Base-by-base conservation (phyloP, 2,113 vertebrate genomes). In the Motacilla alba region DNA sequence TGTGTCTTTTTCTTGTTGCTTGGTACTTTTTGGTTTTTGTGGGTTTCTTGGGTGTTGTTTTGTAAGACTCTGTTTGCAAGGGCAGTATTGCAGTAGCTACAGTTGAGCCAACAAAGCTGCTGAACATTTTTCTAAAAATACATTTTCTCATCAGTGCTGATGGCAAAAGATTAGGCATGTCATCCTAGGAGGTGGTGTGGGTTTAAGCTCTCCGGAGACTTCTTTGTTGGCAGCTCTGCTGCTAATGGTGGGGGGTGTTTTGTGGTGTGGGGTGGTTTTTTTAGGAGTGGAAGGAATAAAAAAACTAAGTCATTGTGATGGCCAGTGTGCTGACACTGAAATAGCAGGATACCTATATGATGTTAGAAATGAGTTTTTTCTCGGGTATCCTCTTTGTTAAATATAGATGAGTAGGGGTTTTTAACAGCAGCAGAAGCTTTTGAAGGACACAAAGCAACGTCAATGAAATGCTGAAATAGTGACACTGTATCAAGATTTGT, bases 241-340 rank as follows among this genome's bases (percentile, higher is more conserved):
- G 43, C 21, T 66, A 17, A 9, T 0, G 0, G 6, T 55, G 35
- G 3, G 7, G 18, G 20, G 5, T 30, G 20, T 49, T 63, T 37
- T 41, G n/a, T 41, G 50, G 24, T 56, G 37, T 30, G 37, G n/a
- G 17, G 6, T 35, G 7, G 0, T 13, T 35, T 67, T 37, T n/a
- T 53, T 26, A 43, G 27, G 26, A 72, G 23, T 30, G 22, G 30
- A 76, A 79, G 39, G 24, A 31, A 18, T 58, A 50, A 63, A 69
- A 58, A 39, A 6, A 31, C 35, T 77, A 13, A 56, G 31, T 75
- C 20, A 63, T 39, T 46, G 16, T 66, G 18, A 17, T 17, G 62
- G 66, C 19, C 23, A 7, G 22, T 72, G 35, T 4, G 2, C 56
- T 64, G 79, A 30, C 63, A 43, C 10, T 75, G 69, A 78, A 67